Conservation (phyloP, 2,888 invertebrate genomes). For the Morpho helenor region DNA sequence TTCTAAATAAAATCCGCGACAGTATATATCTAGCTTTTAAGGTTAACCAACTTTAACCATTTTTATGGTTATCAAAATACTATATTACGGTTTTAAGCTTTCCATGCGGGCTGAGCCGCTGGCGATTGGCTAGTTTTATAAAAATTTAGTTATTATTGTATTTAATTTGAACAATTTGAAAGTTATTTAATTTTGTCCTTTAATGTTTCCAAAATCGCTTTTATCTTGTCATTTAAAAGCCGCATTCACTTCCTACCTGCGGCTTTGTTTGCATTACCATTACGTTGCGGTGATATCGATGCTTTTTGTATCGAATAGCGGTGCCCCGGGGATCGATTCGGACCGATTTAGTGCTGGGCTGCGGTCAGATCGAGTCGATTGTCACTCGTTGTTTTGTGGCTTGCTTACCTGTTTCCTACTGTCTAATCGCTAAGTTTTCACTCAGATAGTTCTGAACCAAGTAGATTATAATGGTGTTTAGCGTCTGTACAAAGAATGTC, state of each 20-base stretch:
- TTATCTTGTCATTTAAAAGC: slow-evolving; percentile 21
- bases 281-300: slow-evolving; percentile 49
- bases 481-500: too few relatives aligned
- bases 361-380: slow-evolving; percentile 25
- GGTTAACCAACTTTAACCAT: too few relatives aligned
- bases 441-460: background rate
- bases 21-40: too few relatives aligned
- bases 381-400: slow-evolving; percentile 21
- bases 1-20: too few relatives aligned
- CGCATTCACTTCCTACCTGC: slow-evolving; percentile 46
- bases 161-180: too few relatives aligned
- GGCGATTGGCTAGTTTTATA: too few relatives aligned
- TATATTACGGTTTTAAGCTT: too few relatives aligned
- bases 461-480: too few relatives aligned
- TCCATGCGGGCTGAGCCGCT: too few relatives aligned
- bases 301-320: slow-evolving; percentile 56
- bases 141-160: too few relatives aligned
- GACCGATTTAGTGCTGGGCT: slow-evolving; percentile 16
- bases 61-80: too few relatives aligned
- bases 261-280: slow-evolving; percentile 59
- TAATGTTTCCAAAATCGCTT: background rate
- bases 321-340: slow-evolving; percentile 35
- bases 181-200: too few relatives aligned
- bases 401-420: slow-evolving; percentile 17
- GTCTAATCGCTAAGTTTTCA: slow-evolving; percentile 10